phyloP scores from a whole-genome alignment of 2,113 vertebrate species.

The Diphyllodes magnificus region DNA sequence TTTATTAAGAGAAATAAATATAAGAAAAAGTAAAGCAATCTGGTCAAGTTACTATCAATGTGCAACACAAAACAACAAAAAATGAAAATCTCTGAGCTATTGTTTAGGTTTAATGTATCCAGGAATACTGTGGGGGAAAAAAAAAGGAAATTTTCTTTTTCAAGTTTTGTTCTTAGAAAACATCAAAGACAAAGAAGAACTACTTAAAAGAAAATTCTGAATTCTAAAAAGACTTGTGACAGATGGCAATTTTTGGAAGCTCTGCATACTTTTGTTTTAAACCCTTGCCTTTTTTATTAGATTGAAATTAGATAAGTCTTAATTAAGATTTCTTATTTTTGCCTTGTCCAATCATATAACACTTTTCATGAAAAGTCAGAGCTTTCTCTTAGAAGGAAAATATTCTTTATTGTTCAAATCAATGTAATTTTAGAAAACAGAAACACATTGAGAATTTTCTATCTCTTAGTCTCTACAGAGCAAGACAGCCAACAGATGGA shows the following conservation, averaged over 20 bases:
- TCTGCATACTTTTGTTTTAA: background rate
- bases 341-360: background rate
- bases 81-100: background rate
- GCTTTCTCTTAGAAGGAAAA: background rate
- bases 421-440: background rate
- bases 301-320: background rate
- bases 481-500: background rate
- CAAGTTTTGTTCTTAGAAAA: background rate
- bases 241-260: background rate
- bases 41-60: background rate
- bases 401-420: background rate
- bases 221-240: background rate
- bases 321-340: background rate
- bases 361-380: background rate
- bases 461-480: background rate
- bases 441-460: background rate
- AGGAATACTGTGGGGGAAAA: background rate
- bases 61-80: background rate
- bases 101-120: background rate
- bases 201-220: background rate
- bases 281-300: background rate
- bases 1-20: background rate
- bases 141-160: background rate
- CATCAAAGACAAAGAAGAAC: background rate
- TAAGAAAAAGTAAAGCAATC: background rate